phyloP scores from a whole-genome alignment of 2,888 invertebrate species.

The Cynaeus angustus region DNA sequence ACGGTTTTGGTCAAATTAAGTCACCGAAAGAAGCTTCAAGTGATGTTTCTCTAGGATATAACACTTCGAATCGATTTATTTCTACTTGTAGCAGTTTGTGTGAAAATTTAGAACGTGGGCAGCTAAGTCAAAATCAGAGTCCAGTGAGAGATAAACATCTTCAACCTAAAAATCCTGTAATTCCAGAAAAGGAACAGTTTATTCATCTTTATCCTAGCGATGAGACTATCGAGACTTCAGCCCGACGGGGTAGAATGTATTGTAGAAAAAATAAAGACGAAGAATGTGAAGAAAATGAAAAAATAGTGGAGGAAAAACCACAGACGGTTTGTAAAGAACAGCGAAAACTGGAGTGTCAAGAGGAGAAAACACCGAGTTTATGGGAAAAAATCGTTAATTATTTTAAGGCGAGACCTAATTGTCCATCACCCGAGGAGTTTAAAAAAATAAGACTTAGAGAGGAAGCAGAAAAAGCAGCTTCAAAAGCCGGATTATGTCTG shows the following conservation, averaged over 20 bases:
- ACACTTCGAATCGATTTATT: slow-evolving; percentile 28
- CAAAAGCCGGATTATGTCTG: slow-evolving; percentile 63
- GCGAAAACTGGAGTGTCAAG: not conserved
- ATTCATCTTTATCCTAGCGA: slow-evolving; percentile 30
- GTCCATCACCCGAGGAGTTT: slow-evolving; percentile 65
- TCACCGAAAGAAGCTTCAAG: slow-evolving; percentile 9
- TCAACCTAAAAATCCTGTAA: slow-evolving; percentile 34
- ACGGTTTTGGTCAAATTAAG: slow-evolving; percentile 7
- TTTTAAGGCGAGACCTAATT: slow-evolving; percentile 66
- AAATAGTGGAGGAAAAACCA: slow-evolving; percentile 9
- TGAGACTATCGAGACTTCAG: slow-evolving; percentile 18
- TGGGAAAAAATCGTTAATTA: slow-evolving; percentile 63
- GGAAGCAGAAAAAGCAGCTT: slow-evolving; percentile 64
- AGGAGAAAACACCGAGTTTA: slow-evolving; percentile 37
- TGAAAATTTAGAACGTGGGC: slow-evolving; percentile 8
- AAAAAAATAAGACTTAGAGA: slow-evolving; percentile 60
- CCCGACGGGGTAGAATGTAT: slow-evolving; percentile 14
- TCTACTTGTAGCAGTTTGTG: slow-evolving; percentile 36
- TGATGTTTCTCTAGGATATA: slow-evolving; percentile 9
- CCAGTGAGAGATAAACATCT: slow-evolving; percentile 20
- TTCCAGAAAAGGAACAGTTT: slow-evolving; percentile 41
- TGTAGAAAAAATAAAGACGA: not conserved
- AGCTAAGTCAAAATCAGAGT: slow-evolving; percentile 1
- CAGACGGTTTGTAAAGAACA: slow-evolving; percentile 12
- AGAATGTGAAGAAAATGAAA: slow-evolving; percentile 1